Conservation (phyloP, 2,888 invertebrate species). For the Labia minor region DNA sequence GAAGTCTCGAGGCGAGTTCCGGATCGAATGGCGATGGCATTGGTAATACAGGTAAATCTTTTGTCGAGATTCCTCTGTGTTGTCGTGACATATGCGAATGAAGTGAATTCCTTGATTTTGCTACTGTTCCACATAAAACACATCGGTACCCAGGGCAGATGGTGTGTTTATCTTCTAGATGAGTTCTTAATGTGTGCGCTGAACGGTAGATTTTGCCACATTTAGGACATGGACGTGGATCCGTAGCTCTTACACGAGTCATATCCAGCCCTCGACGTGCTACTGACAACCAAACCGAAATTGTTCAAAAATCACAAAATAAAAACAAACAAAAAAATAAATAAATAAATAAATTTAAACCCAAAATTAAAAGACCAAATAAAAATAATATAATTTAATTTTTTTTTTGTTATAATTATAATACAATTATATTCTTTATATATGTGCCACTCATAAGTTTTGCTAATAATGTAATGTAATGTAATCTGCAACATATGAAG, state of each 20-base stretch:
- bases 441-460: too few species aligned
- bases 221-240: slow-evolving; percentile 84
- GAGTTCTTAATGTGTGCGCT: slow-evolving; percentile 81
- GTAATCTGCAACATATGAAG: too few species aligned
- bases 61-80: slow-evolving; percentile 85
- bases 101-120: slow-evolving; percentile 80
- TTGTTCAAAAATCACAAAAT: slow-evolving; percentile 25
- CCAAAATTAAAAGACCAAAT: too few species aligned
- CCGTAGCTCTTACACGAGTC: slow-evolving; percentile 78
- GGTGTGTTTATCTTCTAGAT: slow-evolving; percentile 86
- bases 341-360: slow-evolving; percentile 28
- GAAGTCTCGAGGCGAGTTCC: slow-evolving; percentile 70
- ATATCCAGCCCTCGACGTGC: slow-evolving; percentile 73
- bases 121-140: slow-evolving; percentile 84
- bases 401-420: too few species aligned
- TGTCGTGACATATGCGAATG: slow-evolving; percentile 92
- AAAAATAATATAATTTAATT: background rate
- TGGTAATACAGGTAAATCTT: slow-evolving; percentile 81
- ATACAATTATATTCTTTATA: too few species aligned
- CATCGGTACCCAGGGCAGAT: slow-evolving; percentile 86
- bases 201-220: slow-evolving; percentile 88
- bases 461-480: too few species aligned
- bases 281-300: slow-evolving; percentile 38
- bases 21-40: slow-evolving; percentile 90
- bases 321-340: too few species aligned